Base-by-base conservation (phyloP, 2,113 vertebrate genomes). In the Anser cygnoides region DNA sequence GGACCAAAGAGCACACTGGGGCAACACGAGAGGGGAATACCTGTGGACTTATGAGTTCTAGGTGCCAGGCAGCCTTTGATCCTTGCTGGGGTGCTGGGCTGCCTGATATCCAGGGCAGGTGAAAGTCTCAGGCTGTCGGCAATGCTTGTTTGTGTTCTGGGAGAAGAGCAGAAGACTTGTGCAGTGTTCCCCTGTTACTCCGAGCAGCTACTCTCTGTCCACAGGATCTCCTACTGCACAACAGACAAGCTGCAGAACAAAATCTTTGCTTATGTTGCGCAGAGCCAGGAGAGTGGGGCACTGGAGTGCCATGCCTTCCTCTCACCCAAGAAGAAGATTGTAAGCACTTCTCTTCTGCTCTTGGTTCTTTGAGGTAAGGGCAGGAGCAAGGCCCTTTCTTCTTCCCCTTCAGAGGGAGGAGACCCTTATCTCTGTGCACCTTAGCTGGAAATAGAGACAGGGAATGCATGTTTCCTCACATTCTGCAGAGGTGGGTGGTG, bases 241-340 rank as follows among this genome's bases (percentile, higher is more conserved):
- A 99, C 99, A 37, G 99, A 99, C 96, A 99, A 99, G 98, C 98
- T 98, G 97, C 99, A 99, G 97, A 99, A 99, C 96, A 99, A 99
- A 89, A 99, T 99, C 67, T 99, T 99, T 18, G 99, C 99, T 28
- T 99, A 99, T 1, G 97, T 99, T 90, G 98, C 98, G 11, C 99
- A 99, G 97, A 99, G 98, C 97, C 98, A 98, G 95, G 98, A 98
- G 93, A 99, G 97, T 0, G 98, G 99, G 85, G 98, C 99, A 0
- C 97, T 99, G 85, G 98, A 99, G 96, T 99, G 99, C 66, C 99
- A 99, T 74, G 99, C 98, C 19, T 99, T 98, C 91, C 98, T 99
- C 75, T 99, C 99, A 52, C 98, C 99, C 81, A 99, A 99, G 97
- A 99, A 98, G 97, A 99, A 99, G 97, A 98, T 99, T 46, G 99